phyloP scores from a whole-genome alignment of 2,113 vertebrate species.

The Amazona vittata region DNA sequence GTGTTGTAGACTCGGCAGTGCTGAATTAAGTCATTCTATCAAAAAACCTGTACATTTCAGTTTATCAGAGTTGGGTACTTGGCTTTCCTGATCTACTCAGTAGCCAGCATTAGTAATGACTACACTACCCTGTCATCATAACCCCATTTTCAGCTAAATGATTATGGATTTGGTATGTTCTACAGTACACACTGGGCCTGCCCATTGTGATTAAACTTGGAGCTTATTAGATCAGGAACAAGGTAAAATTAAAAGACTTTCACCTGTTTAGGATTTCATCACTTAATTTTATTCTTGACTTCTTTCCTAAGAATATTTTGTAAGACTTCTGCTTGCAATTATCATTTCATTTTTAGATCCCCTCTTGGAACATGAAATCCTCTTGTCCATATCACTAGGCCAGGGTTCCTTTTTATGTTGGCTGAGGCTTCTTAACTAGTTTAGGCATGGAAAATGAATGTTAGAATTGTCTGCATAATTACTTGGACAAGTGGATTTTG shows the following conservation, averaged over 20 bases:
- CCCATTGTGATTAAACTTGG: conserved; percentile 13
- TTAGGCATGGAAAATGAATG: conserved; percentile 16
- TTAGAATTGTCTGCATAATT: conserved; percentile 38
- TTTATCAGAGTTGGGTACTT: background rate
- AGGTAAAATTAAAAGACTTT: conserved; percentile 24
- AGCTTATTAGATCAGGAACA: conserved; percentile 1
- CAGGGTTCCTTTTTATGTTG: background rate
- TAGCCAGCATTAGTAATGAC: conserved; percentile 16
- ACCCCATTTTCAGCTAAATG: conserved; percentile 56
- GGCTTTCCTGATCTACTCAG: background rate
- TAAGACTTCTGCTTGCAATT: background rate
- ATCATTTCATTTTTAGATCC: conserved; percentile 12
- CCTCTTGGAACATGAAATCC: conserved; percentile 20
- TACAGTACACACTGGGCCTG: background rate
- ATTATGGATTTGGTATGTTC: conserved; percentile 50
- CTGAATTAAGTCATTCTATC: background rate
- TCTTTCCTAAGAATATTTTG: background rate
- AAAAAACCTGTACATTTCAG: background rate
- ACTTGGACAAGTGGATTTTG: background rate
- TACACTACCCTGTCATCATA: conserved; percentile 39
- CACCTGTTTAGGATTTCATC: background rate
- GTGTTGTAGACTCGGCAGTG: background rate
- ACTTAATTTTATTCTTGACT: conserved; percentile 49
- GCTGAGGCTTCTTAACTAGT: conserved; percentile 17
- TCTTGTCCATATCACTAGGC: conserved; percentile 3